A percentile compares a stretch with the other conserved stretches of the same genome.
Evolutionary conservation across 2,888 invertebrate species (phyloP).

Genomic region (Xestia ashworthii): DNA sequence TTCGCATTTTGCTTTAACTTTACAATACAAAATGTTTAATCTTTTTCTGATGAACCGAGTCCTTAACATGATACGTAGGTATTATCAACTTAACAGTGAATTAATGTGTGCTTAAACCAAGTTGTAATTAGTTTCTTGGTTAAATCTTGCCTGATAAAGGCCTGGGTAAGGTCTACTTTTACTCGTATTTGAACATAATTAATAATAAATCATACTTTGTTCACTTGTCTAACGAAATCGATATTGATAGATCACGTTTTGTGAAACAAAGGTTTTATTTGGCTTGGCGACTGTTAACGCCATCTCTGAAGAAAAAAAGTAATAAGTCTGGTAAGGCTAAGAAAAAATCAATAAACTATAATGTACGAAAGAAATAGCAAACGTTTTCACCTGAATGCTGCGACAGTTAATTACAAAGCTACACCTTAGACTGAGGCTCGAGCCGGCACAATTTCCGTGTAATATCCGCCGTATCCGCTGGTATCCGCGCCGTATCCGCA

Average conservation of each 20-base stretch:
- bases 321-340: neutral
- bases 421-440: constrained; percentile 55
- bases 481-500: constrained; percentile 60
- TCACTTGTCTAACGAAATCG: neutral
- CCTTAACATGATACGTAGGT: neutral
- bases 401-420: constrained; percentile 57
- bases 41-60: neutral
- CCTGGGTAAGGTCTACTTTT: too few relatives aligned
- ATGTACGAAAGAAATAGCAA: constrained; percentile 3
- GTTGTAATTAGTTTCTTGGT: neutral
- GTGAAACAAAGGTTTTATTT: neutral
- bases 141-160: neutral
- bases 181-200: too few relatives aligned
- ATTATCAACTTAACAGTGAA: neutral
- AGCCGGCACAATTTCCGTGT: constrained; percentile 68
- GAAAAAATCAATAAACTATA: constrained; percentile 9
- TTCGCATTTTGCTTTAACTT: constrained; percentile 3
- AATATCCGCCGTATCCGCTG: constrained; percentile 66
- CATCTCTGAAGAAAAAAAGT: neutral
- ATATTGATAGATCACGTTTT: neutral
- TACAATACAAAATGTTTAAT: neutral
- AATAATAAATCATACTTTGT: neutral
- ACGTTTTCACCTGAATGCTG: constrained; percentile 13
- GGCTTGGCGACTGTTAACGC: neutral
- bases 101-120: neutral